Evolutionary conservation across 2,113 vertebrate species (phyloP), one percentile per base, ranked within the genome.

Genomic region (Percina caprodes): DNA sequence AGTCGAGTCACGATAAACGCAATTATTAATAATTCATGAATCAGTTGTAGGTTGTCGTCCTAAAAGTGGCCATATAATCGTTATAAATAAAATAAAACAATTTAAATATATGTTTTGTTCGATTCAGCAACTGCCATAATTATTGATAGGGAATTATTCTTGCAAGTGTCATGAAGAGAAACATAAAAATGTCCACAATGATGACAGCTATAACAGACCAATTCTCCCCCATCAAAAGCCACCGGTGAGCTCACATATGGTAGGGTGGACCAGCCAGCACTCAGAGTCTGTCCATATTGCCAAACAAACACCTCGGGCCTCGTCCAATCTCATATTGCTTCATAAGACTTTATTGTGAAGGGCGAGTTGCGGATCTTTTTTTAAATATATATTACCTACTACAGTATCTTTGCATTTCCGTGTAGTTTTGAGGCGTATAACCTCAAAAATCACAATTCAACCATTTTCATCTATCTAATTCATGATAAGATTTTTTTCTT

Each of bases 221-320:
- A 90, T 92, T 93, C 92, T 92, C 86, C 91, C 83, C 88, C 91
- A 89, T 92, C 89, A 91, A 92, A 92, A 92, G 86, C 91, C 92
- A 93, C 93, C 84, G 90, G 89, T 89, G 92, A 80, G 92, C 82
- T 87, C 90, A 76, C 93, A 93, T 93, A 94, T 93, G 92, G 92
- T 88, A 18, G 83, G 58, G 79, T 39, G 87, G 75, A 66, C 18
- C 84, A 65, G 92, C 93, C 92, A 93, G 87, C 91, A 86, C 84
- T 76, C 91, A 63, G 85, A 89, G 80, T 88, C 90, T 91, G 88
- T 93, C 91, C 92, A 93, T 92, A 92, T 93, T 92, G 93, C 91
- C 91, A 91, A 92, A 93, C 88, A 92, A 93, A 92, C 93, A 94
- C 93, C 93, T 88, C 93, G 80, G 93, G 93, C 93, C 88, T 89